Percentiles rank a stretch among this genome's conserved stretches.
Conservation (phyloP, 2,113 vertebrate genomes). For the Grantiella picta region DNA sequence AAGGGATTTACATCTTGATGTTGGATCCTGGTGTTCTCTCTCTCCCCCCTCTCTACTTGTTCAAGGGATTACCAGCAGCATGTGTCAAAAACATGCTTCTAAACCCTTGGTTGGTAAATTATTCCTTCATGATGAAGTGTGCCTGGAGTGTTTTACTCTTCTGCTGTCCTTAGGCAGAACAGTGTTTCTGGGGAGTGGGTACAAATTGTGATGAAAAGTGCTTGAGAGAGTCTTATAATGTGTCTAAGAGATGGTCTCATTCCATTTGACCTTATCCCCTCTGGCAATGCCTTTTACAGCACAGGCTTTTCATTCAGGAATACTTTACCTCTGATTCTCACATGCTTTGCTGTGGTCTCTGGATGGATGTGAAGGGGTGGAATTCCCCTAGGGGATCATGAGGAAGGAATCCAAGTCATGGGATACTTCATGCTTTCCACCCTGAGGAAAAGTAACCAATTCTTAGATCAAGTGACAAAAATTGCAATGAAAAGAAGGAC, state of each 20-base stretch:
- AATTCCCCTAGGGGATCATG: neutral
- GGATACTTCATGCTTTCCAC: neutral
- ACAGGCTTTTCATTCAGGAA: neutral
- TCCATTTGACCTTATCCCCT: neutral
- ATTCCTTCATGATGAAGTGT: neutral
- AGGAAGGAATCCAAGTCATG: neutral
- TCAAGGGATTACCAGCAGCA: neutral
- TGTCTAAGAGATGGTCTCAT: neutral
- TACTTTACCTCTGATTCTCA: neutral
- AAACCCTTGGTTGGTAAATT: neutral
- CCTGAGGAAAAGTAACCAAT: neutral
- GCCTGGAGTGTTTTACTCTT: neutral
- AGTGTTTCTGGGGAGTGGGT: neutral
- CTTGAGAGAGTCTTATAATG: neutral
- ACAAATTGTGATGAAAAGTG: neutral
- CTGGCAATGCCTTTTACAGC: neutral
- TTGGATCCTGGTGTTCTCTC: neutral
- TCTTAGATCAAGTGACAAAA: neutral
- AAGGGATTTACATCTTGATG: neutral
- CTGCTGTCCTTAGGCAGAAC: neutral
- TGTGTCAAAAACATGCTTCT: neutral
- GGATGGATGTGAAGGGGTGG: neutral
- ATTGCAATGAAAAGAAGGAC: neutral
- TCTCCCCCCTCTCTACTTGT: neutral
- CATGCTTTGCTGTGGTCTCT: neutral